Conservation (phyloP, 1,140 invertebrate species). For the Camponotus floridanus region DNA sequence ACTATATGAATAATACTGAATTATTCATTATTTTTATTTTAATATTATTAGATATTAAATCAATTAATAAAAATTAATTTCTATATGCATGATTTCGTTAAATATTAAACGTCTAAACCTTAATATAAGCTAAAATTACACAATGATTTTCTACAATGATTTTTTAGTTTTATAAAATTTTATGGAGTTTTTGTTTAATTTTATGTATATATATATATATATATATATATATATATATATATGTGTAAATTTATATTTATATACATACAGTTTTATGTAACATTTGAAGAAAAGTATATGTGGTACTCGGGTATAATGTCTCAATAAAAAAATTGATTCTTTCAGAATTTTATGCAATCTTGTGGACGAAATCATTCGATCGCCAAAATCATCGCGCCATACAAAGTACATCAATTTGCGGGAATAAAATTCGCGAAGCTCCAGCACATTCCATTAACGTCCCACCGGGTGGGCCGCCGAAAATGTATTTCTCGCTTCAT, state of each 20-base stretch:
- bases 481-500: conserved; percentile 75
- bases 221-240: neutral
- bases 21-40: neutral
- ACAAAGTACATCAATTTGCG: conserved; percentile 54
- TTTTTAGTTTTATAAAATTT: neutral
- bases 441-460: conserved; percentile 70
- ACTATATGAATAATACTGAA: neutral
- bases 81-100: neutral
- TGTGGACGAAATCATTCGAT: conserved; percentile 14
- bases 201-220: neutral
- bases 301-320: neutral
- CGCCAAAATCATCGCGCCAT: conserved; percentile 40
- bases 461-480: conserved; percentile 69
- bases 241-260: neutral
- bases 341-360: conserved; percentile 24
- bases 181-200: neutral
- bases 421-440: conserved; percentile 60
- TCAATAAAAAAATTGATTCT: conserved; percentile 48
- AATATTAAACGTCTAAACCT: neutral
- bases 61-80: neutral
- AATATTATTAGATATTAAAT: neutral
- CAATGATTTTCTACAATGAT: neutral
- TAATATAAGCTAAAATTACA: neutral
- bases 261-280: neutral
- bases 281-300: neutral